Evolutionary conservation across 2,888 invertebrate species (phyloP), one percentile per base, ranked within the genome.

Genomic region (Eupithecia abbreviata): DNA sequence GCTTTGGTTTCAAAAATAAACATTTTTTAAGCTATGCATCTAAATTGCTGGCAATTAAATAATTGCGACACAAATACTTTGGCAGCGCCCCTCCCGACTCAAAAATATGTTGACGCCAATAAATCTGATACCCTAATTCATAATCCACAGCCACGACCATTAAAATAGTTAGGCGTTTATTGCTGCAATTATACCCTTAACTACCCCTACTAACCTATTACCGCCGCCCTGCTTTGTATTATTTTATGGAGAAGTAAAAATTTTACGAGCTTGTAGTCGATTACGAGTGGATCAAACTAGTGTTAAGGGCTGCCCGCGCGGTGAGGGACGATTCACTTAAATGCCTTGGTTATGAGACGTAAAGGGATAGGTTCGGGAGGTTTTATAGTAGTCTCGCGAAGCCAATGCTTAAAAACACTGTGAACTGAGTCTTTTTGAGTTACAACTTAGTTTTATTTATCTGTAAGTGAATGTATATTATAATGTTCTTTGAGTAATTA

Each of bases 221-320:
- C 66, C 65, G 47, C 74, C 77, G 18, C 15, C n/a, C 51, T 71
- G 55, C 71, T 71, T 80, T 71, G 68, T 78, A 80, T 79, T 78
- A 79, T 82, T 84, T 84, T 83, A 84, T 81, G 80, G 80, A 78
- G 77, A 70, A 82, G 81, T 85, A 84, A 85, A 85, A 85, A 75
- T 79, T 83, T 85, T 81, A 85, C 78, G 82, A 75, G 74, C 78
- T 80, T 79, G 83, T 82, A 74, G 77, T 76, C 77, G 79, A 78
- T 78, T 80, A 81, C 81, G 71, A 78, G 75, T 73, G 77, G 77
- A 77, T 73, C 73, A 76, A 79, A 76, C 77, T 79, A 74, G 58
- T 70, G 72, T n/a, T 4, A 73, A 41, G 49, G 74, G 67, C 43
- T 45, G 12, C 43, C 42, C 68, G 9, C 43, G 10, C 5, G 62